Evolutionary conservation across 1,140 invertebrate genomes (phyloP), one percentile per base, ranked within the genome.

Genomic region (Spodoptera litura): DNA sequence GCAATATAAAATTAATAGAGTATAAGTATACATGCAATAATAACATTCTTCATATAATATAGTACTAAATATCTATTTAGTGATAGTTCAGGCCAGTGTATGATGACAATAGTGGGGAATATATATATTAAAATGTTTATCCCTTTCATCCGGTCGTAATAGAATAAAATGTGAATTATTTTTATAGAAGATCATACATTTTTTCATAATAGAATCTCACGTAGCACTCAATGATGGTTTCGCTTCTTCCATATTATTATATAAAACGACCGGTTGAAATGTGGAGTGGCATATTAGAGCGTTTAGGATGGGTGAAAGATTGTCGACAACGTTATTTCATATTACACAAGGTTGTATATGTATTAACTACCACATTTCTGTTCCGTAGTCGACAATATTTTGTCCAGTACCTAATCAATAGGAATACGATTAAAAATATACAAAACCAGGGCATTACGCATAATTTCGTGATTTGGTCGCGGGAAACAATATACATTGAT

Each of bases 71-170:
- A 77, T 56, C 72, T 75, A 66, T 68, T 52, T 75, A 66, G 74
- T 76, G 56, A 76, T 77, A 80, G 64, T 77, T 52, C 55, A 80
- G 73, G 73, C 73, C 73, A 80, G 79, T 80, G 78, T 80, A 55
- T 79, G 70, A 66, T 68, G 74, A 80, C 76, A 78, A 81, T 81
- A 81, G 70, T 58, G 44, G 44, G 52, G 77, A 78, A 44, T 72
- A 77, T 75, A 64, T 31, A 64, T 76, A 52, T 64, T 70, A 53
- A 53, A 53, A 35, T 51, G 49, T 76, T 62, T 25, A 55, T 64
- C 64, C 73, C 59, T 76, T 76, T 64, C 49, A 51, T 20, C 61
- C 51, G 59, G 59, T 64, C 59, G 73, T 64, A 27, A 64, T 52
- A 64, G 20, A 75, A n/a, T 74, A 2, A 74, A 74, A 61, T 61